These are phyloP conservation scores for Australoheros scitulus DNA, from an alignment of 2,113 vertebrate genomes.

Conservation along the genomic window DNA sequence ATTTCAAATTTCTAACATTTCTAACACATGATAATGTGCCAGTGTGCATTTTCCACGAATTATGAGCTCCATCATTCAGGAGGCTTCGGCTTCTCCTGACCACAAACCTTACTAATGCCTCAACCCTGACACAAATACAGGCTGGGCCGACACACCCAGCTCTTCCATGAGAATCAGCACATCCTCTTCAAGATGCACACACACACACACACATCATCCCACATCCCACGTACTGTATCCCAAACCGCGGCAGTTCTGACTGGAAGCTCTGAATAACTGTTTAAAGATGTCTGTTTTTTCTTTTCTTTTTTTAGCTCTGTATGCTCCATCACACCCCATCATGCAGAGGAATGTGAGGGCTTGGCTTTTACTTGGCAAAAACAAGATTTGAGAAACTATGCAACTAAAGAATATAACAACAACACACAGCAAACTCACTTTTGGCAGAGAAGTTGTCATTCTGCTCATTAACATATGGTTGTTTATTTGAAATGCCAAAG, in stretches of 20 bases:
- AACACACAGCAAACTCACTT: background rate
- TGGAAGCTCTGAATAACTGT: slow-evolving; percentile 56
- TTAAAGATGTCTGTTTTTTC: slow-evolving; percentile 63
- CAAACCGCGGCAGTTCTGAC: slow-evolving; percentile 54
- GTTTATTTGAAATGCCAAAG: slow-evolving; percentile 8
- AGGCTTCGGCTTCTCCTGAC: slow-evolving; percentile 4
- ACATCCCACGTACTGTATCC: slow-evolving; percentile 9
- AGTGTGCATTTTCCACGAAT: background rate
- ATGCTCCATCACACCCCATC: slow-evolving; percentile 52
- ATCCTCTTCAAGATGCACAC: slow-evolving; percentile 9
- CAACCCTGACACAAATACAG: slow-evolving; percentile 29
- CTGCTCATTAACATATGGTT: background rate
- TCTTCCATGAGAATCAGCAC: slow-evolving; percentile 37
- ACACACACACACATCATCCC: slow-evolving; percentile 10
- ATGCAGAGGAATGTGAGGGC: slow-evolving; percentile 55
- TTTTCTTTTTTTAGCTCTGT: background rate
- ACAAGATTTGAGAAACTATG: slow-evolving; percentile 36
- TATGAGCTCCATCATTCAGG: background rate
- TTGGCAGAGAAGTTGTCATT: slow-evolving; percentile 17
- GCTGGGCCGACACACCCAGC: slow-evolving; percentile 47
- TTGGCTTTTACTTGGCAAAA: slow-evolving; percentile 56
- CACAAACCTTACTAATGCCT: slow-evolving; percentile 28
- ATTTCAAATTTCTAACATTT: background rate
- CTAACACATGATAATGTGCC: background rate
- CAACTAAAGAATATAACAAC: slow-evolving; percentile 4